Evolutionary conservation across 2,888 invertebrate genomes (phyloP), one percentile per base, ranked within the genome.

Genomic region (Uropetala carovei): DNA sequence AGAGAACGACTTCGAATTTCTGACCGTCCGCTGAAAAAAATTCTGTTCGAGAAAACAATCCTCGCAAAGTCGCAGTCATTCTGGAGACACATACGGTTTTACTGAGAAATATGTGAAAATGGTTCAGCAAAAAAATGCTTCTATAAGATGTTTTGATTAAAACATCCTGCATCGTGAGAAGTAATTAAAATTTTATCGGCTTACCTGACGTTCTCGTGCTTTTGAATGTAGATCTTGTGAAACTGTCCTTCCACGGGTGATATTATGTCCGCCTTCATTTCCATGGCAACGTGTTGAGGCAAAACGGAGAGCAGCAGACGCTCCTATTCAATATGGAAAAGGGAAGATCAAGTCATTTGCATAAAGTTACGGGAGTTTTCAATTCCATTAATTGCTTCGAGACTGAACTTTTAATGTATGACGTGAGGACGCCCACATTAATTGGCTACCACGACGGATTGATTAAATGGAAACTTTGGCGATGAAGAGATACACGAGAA

Each of bases 201-300:
- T 96, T 94, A 98, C 98, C 98, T 98, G 95, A 98, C 98, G 95
- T 98, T 98, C 95, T 98, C 98, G 95, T 98, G 98, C 94, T 98
- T 97, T 95, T 98, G 98, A 94, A 98, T 98, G 96, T 98, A 98
- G 95, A 98, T 98, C 96, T 98, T 98, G 95, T 98, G 98, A 95
- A 98, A 98, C 95, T 98, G 98, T 93, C 98, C 98, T 95, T 98
- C 98, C 93, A 98, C 97, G 4, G 98, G 98, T 92, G 98, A 98
- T 94, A 98, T 97, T 94, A 99, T 98, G 95, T 98, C 98, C 95
- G 97, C 97, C 95, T 98, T 98, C 98, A 99, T 98, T 95, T 98
- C 98, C 97, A 98, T 97, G 93, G 98, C 99, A 94, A 97, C 96
- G 95, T 98, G 98, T 95, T 98, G 98, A 13, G 98, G 98, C 94